Evolutionary conservation across 2,888 invertebrate species (phyloP), one percentile per base, ranked within the genome.

Genomic region (Sphecodes monilicornis): DNA sequence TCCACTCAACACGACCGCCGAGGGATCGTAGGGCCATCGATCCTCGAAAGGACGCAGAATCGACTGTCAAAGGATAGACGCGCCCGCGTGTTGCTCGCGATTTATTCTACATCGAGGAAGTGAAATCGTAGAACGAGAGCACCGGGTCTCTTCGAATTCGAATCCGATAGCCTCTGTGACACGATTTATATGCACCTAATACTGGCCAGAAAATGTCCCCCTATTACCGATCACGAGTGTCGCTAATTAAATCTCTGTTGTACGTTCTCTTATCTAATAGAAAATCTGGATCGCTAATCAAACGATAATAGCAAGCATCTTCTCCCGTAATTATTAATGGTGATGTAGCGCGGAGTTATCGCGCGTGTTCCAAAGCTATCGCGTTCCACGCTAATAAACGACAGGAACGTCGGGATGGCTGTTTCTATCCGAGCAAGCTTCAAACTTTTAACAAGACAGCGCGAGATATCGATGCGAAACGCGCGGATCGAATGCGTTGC

Each of bases 311-410:
- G 22, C 13, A 18, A 43, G 41, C 57, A 43, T 70, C 39, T 22
- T 29, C 41, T 18, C 77, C 32, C 43, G 57, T 29, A 77, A 77
- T 77, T 70, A 41, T 77, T 43, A 57, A 43, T 54, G 54, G 22
- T 11, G n/a, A 13, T 29, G 57, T 2, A 50, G 29, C 41, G 3
- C 13, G 76, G 76, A 16, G 69, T 57, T 70, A 57, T 76, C 57
- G 39, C 57, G 54, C 36, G 57, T 57, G 70, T 70, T 70, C 18
- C 41, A n/a, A 22, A 69, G 76, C 39, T 54, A 77, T 66, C 66
- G 11, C 16, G 41, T 70, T 41, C 39, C 29, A 26, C 69, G 13
- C 16, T 39, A 39, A 32, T 64, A 54, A 76, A 76, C 68, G 68
- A 10, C 11, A 13, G 11, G 60, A 43, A 26, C 29, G 32, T 46